phyloP scores from a whole-genome alignment of 2,888 invertebrate genomes.

The Thymelicus sylvestris region DNA sequence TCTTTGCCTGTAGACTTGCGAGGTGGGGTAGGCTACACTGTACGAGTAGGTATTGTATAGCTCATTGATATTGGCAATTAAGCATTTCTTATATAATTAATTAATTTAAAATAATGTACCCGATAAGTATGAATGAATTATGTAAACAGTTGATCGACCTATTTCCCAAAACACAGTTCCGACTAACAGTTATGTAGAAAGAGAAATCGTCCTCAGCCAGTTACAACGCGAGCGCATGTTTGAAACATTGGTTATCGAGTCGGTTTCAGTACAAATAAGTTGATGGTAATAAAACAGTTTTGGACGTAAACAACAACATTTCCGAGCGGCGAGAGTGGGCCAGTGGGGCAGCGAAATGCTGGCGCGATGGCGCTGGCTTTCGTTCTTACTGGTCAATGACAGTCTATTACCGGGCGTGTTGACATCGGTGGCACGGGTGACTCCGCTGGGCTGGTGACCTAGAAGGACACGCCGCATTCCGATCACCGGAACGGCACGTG shows the following conservation, averaged over 20 bases:
- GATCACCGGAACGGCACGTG: conserved; percentile 45
- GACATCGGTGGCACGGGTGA: too few relatives aligned
- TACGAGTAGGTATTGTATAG: too few relatives aligned
- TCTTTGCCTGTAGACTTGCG: too few relatives aligned
- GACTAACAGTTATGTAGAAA: conserved; percentile 19
- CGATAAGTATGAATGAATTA: too few relatives aligned
- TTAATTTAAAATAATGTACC: too few relatives aligned
- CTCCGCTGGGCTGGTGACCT: conserved; percentile 57
- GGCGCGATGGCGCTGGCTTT: conserved; percentile 59
- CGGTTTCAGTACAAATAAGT: conserved; percentile 29
- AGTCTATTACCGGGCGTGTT: conserved; percentile 51
- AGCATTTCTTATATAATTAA: too few relatives aligned
- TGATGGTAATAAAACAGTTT: conserved; percentile 28
- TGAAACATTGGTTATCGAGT: conserved; percentile 27
- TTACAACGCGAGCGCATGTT: conserved; percentile 6
- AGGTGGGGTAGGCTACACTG: too few relatives aligned
- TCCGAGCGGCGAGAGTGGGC: conserved; percentile 57
- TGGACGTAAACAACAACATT: conserved; percentile 59
- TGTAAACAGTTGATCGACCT: too few relatives aligned
- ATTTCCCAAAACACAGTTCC: conserved; percentile 9
- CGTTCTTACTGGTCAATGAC: conserved; percentile 60
- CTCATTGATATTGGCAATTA: too few relatives aligned
- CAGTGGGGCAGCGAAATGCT: conserved; percentile 69
- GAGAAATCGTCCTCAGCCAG: conserved; percentile 27
- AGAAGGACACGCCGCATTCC: conserved; percentile 74